Base-by-base conservation (phyloP, 2,113 vertebrate genomes). In the Pteropus alecto region DNA sequence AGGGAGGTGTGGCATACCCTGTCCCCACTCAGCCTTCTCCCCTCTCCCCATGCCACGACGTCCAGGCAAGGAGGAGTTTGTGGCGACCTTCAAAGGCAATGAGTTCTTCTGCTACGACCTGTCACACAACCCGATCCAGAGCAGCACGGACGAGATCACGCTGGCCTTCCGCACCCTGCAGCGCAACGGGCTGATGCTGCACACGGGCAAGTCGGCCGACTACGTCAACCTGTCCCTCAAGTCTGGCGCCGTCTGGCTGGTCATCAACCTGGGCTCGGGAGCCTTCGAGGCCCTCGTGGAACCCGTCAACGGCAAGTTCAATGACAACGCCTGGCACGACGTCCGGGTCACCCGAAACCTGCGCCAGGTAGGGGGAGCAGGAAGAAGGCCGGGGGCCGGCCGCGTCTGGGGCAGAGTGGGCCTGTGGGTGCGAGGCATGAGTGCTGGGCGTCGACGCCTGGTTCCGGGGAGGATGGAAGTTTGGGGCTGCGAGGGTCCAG, bases 21-120 rank as follows among this genome's bases (percentile, higher is more conserved):
- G 15, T 38, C n/a, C n/a, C 56, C 18, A 74, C 95, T 96, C 93
- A 95, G 93, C 89, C n/a, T 14, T 93, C 85, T 94, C 71, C 77
- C 13, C 0, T 95, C 79, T 96, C 46, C 84, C 95, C 41, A 9
- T 7, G 33, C 41, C 54, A 48, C 3, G 71, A 84, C 65, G 85
- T 97, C 88, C 96, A 99, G 99, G 99, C 96, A 99, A 99, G 97
- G 99, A 99, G 95, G 99, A 99, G 98, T 99, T 99, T 8, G 99
- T 99, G 98, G 99, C 99, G 81, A 99, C 99, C 43, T 99, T 99
- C 99, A 99, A 99, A 97, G 99, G 99, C 97, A 99, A 99, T 33
- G 99, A 99, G 97, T 99, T 99, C 98, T 99, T 99, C 99, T 99
- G 99, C 99, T 99, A 99, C 97, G 99, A 99, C 99, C 99, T 99